Percentiles rank a stretch among this genome's conserved stretches.
Evolutionary conservation across 1,140 invertebrate species (phyloP).

Genomic region (Probaryconus sp.): DNA sequence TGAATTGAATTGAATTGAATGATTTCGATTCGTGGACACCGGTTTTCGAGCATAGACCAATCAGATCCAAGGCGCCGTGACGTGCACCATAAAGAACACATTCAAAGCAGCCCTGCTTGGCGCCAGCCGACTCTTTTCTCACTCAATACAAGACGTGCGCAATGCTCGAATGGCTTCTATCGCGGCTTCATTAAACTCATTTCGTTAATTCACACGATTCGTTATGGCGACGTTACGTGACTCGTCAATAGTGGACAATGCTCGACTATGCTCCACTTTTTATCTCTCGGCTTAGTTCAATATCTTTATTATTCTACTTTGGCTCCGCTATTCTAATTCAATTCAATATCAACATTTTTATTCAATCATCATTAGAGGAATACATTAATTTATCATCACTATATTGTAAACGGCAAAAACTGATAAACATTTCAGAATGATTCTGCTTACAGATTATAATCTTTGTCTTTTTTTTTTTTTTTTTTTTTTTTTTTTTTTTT

Average conservation of each 20-base stretch:
- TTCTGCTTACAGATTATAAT: too few species aligned
- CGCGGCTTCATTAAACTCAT: constrained; percentile 39
- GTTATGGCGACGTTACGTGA: constrained; percentile 34
- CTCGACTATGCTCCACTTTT: constrained; percentile 30
- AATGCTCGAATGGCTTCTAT: constrained; percentile 48
- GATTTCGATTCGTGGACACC: constrained; percentile 24
- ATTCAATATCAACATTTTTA: too few species aligned
- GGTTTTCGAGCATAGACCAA: constrained; percentile 24
- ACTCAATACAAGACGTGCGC: constrained; percentile 63
- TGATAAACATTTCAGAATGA: too few species aligned
- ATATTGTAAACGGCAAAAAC: too few species aligned
- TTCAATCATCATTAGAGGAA: too few species aligned
- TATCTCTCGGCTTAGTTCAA: background rate
- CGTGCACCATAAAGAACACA: constrained; percentile 68
- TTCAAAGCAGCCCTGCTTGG: constrained; percentile 69
- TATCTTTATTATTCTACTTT: background rate
- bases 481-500: too few species aligned
- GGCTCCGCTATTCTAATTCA: background rate
- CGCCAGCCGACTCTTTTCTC: constrained; percentile 67
- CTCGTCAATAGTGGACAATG: constrained; percentile 27
- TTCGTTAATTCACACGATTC: constrained; percentile 45
- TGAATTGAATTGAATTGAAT: constrained; percentile 11
- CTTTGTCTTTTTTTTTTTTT: too few species aligned
- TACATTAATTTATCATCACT: too few species aligned
- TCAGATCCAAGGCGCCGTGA: constrained; percentile 52